Base-by-base conservation (phyloP, 2,888 invertebrate genomes). In the Flabesymbios commensalis region DNA sequence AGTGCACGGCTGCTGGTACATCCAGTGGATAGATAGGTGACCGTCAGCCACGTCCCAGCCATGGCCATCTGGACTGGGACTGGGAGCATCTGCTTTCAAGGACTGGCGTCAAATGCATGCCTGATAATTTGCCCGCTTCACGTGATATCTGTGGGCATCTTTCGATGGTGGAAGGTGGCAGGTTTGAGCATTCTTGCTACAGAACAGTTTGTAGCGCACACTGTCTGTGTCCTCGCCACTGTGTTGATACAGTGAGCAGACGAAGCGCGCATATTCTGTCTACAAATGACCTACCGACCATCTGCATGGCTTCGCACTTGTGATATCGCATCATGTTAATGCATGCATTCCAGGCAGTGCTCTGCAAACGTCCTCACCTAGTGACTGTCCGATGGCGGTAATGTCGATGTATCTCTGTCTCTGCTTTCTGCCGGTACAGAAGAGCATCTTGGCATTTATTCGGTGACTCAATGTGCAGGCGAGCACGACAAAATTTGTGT, bases 291-390 rank as follows among this genome's bases (percentile, higher is more conserved):
- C n/a, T n/a, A 36, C 39, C 39, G 10, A 36, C n/a, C 10, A 36
- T 10, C 39, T 36, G 39, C 39, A 36, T 36, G 39, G 39, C 39
- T n/a, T 36, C 10, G n/a, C 39, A 55, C 64, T 64, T 33, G 59
- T 54, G 39, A 57, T 59, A 36, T 66, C 60, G 45, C 65, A 63
- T 33, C 61, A 64, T 5, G 64, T 65, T 41, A 49, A 63, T 4
- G 58, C 59, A 57, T 69, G 67, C 33, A 68, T 17, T 10, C 66
- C 63, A 53, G 57, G 49, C n/a, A 67, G 59, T 39, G 67, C 63
- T 26, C 31, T 39, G 31, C 51, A 59, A 1, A 43, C 39, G 26
- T 54, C 65, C 22, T 33, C 33, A 19, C 67, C 67, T n/a, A 69
- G 24, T 17, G 48, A n/a, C n/a, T n/a, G n/a, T n/a, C n/a, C n/a